Base-by-base conservation (phyloP, 1,140 invertebrate genomes). In the Drosophila kepulauana region DNA sequence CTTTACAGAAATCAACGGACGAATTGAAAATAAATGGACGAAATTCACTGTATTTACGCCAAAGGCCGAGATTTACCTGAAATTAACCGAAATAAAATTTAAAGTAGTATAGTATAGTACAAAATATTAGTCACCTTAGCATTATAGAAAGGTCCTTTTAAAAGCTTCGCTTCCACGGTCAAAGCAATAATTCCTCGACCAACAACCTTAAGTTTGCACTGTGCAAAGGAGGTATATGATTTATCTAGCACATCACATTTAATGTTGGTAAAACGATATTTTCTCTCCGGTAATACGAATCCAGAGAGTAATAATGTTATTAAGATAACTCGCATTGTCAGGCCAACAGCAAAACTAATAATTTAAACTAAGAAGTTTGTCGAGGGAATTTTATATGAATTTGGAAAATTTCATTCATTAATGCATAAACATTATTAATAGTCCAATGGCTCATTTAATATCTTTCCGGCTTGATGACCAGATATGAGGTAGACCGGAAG, bases 1-100 rank as follows among this genome's bases (percentile, higher is more conserved):
- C 20, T 1, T 70, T 28, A 35, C 76, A 79, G 63, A 79, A 75
- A 49, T 78, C 57, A 7, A 61, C 7, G 0, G 71, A 70, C 0
- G 11, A 3, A 63, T 78, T 78, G 38, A 56, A 75, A 38, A 79
- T 62, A 33, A 79, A 79, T 11, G 66, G 72, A 8, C 61, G 66
- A 67, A 48, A 78, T 6, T 62, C 76, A 52, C 52, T 70, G 16
- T 30, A 63, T 20, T 70, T 75, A 2, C 73, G 63, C 33, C 43
- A 63, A 4, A 78, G 11, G 11, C 54, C 46, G 1, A 78, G 15
- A 62, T 65, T 65, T 11, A 74, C n/a, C 70, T 74, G 43, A 43
- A 76, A 56, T 56, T 13, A n/a, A 51, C 5, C 8, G 28, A 49
- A 49, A 43, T 13, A 43, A 43, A n/a, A 25, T 25, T 25, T 25